phyloP scores from a whole-genome alignment of 2,113 vertebrate genomes.

The Ursus arctos region DNA sequence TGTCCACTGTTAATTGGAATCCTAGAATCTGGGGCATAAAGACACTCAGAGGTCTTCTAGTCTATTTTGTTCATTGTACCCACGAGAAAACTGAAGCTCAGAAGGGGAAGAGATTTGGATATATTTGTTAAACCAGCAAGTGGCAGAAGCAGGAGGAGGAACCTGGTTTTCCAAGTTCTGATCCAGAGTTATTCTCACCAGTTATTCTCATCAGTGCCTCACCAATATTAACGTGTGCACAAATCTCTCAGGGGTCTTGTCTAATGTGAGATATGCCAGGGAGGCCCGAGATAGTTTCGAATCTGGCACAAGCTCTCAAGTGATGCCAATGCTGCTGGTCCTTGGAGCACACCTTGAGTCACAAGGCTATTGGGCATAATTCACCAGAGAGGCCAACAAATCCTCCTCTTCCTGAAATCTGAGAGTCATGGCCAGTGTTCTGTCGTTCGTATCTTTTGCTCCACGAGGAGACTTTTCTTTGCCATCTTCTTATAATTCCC shows the following conservation, averaged over 20 bases:
- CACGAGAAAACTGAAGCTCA: conserved; percentile 15
- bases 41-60: conserved; percentile 10
- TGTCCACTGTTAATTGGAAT: neutral
- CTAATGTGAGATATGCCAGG: neutral
- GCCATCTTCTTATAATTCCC: neutral
- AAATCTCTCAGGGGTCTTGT: neutral
- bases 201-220: neutral
- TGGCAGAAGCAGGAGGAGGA: neutral
- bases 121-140: conserved; percentile 17
- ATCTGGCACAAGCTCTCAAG: neutral
- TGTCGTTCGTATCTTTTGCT: conserved; percentile 22
- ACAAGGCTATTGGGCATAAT: neutral
- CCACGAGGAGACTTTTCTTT: neutral
- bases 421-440: neutral
- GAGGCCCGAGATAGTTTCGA: neutral
- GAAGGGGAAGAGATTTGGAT: neutral
- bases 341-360: neutral
- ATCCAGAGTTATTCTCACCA: neutral
- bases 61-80: conserved; percentile 1
- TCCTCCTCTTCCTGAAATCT: neutral
- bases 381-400: neutral
- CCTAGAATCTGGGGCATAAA: neutral
- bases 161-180: conserved; percentile 4
- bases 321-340: neutral
- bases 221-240: conserved; percentile 1